Percentiles rank a stretch among this genome's conserved stretches.
phyloP scores from a whole-genome alignment of 2,113 vertebrate species.

The Marcusenius ussheri region DNA sequence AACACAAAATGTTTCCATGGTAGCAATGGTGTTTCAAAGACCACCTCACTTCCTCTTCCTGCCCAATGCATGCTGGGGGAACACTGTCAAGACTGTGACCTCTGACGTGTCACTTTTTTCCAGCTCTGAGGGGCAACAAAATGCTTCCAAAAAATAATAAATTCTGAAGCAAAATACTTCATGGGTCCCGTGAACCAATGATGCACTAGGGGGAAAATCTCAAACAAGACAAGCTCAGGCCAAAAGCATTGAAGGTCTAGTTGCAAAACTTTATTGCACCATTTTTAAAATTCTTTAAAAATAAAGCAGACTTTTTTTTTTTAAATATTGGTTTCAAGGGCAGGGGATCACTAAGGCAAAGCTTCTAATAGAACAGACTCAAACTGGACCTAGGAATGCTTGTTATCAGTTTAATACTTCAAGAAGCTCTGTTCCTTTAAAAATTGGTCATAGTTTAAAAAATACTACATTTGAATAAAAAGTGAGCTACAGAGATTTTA shows the following conservation, averaged over 20 bases:
- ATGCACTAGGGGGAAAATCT: neutral
- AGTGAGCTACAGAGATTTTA: constrained; percentile 28
- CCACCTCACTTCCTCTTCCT: constrained; percentile 37
- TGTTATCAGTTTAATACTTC: neutral
- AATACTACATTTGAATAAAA: constrained; percentile 26
- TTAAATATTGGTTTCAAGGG: constrained; percentile 28
- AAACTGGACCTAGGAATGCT: constrained; percentile 9
- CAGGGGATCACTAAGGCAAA: constrained; percentile 43
- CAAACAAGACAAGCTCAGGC: constrained; percentile 2
- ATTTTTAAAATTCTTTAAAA: constrained; percentile 2
- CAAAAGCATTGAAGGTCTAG: constrained; percentile 16
- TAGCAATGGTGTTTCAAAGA: constrained; percentile 29
- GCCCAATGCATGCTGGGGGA: constrained; percentile 36
- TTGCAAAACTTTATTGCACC: constrained; percentile 23
- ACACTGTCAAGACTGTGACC: constrained; percentile 40
- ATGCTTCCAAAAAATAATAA: neutral
- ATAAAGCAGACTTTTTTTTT: neutral
- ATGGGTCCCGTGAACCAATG: neutral
- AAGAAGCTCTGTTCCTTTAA: constrained; percentile 18
- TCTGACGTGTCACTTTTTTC: constrained; percentile 41
- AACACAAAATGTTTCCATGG: constrained; percentile 39
- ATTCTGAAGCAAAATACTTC: constrained; percentile 9
- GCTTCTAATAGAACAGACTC: constrained; percentile 37
- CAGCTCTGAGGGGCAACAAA: constrained; percentile 1
- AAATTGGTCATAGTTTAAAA: constrained; percentile 24